These are phyloP conservation scores for Ctenosaura bakeri DNA, from an alignment of 2,797 vertebrate genomes.

Conservation along the genomic window DNA sequence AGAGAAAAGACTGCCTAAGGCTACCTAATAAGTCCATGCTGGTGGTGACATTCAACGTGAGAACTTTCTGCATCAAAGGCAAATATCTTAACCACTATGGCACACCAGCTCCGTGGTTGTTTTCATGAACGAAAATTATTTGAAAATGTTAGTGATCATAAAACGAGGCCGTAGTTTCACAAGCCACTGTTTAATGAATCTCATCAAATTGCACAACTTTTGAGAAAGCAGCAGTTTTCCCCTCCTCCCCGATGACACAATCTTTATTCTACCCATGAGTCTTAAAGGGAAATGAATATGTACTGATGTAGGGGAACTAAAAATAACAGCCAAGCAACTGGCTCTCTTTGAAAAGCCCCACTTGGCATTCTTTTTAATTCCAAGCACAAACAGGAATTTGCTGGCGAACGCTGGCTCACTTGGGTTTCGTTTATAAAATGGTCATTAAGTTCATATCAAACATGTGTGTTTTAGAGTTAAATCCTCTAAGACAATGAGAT, in stretches of 20 bases:
- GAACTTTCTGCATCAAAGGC: not conserved
- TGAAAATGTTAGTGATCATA: conserved; percentile 16
- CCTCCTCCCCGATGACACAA: not conserved
- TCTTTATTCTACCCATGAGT: conserved; percentile 16
- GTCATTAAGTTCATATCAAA: conserved; percentile 56
- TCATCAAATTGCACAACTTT: conserved; percentile 35
- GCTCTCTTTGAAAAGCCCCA: conserved; percentile 58
- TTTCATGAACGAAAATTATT: conserved; percentile 13
- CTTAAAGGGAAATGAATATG: conserved; percentile 39
- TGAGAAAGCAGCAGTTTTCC: conserved; percentile 23
- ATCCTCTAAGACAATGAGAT: conserved; percentile 63
- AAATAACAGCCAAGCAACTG: conserved; percentile 41
- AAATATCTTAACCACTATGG: not conserved
- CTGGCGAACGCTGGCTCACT: conserved; percentile 37
- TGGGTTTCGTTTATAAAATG: conserved; percentile 60
- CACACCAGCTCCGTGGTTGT: not conserved
- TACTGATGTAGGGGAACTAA: not conserved
- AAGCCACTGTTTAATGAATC: conserved; percentile 14
- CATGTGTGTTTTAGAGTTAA: conserved; percentile 56
- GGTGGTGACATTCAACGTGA: not conserved
- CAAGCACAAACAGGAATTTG: conserved; percentile 63
- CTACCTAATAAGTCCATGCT: not conserved
- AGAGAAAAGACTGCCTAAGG: not conserved
- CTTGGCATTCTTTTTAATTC: conserved; percentile 59
- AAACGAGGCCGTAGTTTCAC: conserved; percentile 21